Conservation (phyloP, 2,113 vertebrate genomes). For the Eulemur macaco region DNA sequence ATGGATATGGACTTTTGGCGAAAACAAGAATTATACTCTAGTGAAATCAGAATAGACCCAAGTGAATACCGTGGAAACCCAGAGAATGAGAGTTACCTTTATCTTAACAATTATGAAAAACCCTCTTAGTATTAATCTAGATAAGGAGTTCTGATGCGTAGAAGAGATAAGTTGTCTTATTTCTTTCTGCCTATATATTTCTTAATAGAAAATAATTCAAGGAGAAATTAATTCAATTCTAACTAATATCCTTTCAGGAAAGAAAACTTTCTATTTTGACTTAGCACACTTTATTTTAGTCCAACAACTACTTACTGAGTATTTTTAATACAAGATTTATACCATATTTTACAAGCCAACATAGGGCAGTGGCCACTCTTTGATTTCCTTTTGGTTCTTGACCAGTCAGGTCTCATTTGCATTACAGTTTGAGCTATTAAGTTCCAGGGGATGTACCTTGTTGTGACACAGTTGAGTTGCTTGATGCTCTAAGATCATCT, state of each 20-base stretch:
- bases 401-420: background rate
- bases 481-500: background rate
- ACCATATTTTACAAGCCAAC: background rate
- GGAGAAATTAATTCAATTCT: background rate
- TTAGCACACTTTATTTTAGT: background rate
- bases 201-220: conserved; percentile 31
- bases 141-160: background rate
- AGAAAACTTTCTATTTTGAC: background rate
- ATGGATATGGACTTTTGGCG: background rate
- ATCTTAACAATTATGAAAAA: background rate
- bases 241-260: background rate
- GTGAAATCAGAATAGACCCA: background rate
- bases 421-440: background rate
- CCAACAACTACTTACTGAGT: background rate
- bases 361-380: background rate
- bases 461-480: background rate
- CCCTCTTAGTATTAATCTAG: background rate
- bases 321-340: background rate
- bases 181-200: background rate
- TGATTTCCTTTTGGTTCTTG: background rate
- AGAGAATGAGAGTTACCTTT: background rate
- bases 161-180: background rate
- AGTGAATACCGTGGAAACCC: background rate
- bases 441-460: background rate
- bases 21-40: background rate